phyloP scores from a whole-genome alignment of 92 coral and sea anemone genomes.

The Actinostola sp. region DNA sequence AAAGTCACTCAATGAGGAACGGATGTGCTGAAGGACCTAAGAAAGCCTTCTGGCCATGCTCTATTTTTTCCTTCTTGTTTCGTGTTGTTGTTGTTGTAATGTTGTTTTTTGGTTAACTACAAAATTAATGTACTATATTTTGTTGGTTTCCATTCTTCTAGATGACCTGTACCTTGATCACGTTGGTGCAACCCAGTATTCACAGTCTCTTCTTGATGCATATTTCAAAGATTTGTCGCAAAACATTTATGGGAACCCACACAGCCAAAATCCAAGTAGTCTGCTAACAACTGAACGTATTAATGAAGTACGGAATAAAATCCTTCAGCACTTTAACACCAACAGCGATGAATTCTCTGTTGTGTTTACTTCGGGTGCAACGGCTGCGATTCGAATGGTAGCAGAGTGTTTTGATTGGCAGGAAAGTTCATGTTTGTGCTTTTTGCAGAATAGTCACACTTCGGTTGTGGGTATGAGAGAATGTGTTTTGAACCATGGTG shows the following conservation, averaged over 20 bases:
- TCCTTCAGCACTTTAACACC: conserved; percentile 83
- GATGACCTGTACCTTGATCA: conserved; percentile 88
- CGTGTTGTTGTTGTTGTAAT: too few relatives aligned
- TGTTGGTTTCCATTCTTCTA: conserved; percentile 19
- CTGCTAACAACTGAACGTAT: conserved; percentile 68
- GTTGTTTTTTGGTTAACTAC: too few relatives aligned
- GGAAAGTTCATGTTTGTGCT: conserved; percentile 57
- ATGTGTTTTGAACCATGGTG: conserved; percentile 68
- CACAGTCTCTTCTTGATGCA: conserved; percentile 71
- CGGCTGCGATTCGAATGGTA: conserved; percentile 75
- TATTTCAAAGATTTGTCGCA: conserved; percentile 57
- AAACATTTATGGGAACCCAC: conserved; percentile 94
- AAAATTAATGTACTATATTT: too few relatives aligned
- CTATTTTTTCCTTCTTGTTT: too few relatives aligned
- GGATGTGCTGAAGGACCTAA: too few relatives aligned
- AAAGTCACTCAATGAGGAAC: too few relatives aligned
- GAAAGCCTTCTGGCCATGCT: too few relatives aligned
- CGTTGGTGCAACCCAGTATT: conserved; percentile 85
- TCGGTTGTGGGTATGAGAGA: conserved; percentile 97
- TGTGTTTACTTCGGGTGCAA: conserved; percentile 89
- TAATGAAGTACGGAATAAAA: conserved; percentile 77
- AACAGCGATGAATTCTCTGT: conserved; percentile 75
- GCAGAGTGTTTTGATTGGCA: conserved; percentile 88
- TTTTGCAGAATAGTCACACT: conserved; percentile 86
- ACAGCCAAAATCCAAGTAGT: conserved; percentile 88